Conservation (phyloP, 2,113 vertebrate species). For the Mirza zaza region DNA sequence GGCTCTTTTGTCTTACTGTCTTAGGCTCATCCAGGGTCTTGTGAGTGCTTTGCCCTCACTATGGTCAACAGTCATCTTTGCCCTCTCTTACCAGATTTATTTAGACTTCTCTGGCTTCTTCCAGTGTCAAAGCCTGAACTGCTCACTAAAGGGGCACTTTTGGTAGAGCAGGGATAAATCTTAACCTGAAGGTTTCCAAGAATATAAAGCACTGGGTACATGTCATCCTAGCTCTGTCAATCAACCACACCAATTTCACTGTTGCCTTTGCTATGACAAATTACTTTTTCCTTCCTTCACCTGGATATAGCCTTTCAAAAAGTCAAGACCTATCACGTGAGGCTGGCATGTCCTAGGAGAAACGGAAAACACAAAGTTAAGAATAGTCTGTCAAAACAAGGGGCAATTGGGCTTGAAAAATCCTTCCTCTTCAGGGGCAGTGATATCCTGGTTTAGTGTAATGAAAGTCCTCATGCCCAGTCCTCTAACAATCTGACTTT, state of each 20-base stretch:
- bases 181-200: constrained; percentile 8
- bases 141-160: not conserved
- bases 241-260: not conserved
- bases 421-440: constrained; percentile 62
- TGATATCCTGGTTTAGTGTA: constrained; percentile 67
- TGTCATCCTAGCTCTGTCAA: not conserved
- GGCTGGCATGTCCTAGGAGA: not conserved
- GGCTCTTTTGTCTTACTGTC: not conserved
- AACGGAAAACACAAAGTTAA: constrained; percentile 10
- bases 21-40: not conserved
- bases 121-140: not conserved
- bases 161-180: not conserved
- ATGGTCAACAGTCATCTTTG: not conserved
- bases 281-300: not conserved
- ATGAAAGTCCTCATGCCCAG: constrained; percentile 78
- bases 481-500: constrained; percentile 84
- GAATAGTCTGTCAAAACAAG: constrained; percentile 29
- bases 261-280: not conserved
- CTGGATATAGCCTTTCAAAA: not conserved
- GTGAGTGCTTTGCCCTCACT: not conserved
- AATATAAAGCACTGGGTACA: not conserved
- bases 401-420: constrained; percentile 63
- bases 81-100: not conserved
- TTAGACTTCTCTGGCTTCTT: not conserved
- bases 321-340: not conserved